These are phyloP conservation scores for Microtus ochrogaster DNA, from an alignment of 2,113 vertebrate genomes.

Conservation along the genomic window DNA sequence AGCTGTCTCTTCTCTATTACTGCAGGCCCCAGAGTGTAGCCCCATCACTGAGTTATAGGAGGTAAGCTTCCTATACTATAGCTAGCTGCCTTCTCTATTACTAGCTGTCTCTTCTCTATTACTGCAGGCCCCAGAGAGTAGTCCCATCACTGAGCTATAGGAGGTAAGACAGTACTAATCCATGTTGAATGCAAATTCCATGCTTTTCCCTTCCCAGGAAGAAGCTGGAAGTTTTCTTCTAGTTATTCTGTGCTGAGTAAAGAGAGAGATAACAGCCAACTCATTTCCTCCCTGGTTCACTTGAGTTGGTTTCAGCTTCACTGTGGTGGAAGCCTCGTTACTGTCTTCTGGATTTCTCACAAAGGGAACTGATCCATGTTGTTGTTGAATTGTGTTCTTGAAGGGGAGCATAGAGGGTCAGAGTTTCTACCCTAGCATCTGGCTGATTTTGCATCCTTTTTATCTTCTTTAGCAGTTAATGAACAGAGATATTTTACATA, in stretches of 20 bases:
- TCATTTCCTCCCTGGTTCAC: neutral
- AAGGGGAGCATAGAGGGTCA: neutral
- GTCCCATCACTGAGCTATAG: no score
- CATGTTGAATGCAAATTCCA: neutral
- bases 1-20: neutral
- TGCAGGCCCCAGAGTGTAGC: no score
- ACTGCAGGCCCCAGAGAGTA: no score
- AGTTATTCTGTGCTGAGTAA: neutral
- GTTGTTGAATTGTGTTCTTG: neutral
- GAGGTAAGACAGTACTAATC: neutral
- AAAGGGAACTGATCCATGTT: neutral
- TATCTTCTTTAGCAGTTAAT: neutral
- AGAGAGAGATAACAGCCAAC: no score
- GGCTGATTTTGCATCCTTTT: no score
- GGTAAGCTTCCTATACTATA: no score
- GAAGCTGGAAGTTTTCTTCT: neutral
- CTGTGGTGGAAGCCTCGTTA: neutral
- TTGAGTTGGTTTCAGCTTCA: neutral
- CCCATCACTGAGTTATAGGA: no score
- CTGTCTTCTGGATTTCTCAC: neutral
- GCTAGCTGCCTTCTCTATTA: neutral
- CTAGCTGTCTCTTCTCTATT: neutral
- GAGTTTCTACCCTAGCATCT: neutral
- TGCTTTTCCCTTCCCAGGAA: neutral
- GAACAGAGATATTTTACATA: neutral